These are phyloP conservation scores for Pseudochirops cupreus DNA, from an alignment of 2,797 vertebrate species.

Conservation along the genomic window DNA sequence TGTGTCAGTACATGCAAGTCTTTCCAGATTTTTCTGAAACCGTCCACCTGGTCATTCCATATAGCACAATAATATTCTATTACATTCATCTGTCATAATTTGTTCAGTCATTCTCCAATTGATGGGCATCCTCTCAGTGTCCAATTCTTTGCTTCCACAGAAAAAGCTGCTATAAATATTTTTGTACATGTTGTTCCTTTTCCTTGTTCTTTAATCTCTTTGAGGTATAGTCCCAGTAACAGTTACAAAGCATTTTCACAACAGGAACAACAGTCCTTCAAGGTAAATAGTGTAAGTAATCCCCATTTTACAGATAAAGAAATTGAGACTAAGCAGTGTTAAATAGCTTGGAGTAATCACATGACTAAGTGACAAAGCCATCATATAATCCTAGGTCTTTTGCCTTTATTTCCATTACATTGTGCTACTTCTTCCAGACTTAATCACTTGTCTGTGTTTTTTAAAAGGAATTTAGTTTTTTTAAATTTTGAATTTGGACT, in stretches of 20 bases:
- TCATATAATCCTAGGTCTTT: background rate
- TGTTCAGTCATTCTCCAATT: background rate
- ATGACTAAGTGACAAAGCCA: background rate
- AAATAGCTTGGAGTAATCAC: background rate
- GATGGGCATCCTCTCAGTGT: background rate
- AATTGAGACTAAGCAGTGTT: background rate
- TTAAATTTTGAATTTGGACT: background rate
- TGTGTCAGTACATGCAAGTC: background rate
- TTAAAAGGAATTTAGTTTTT: background rate
- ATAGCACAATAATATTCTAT: background rate
- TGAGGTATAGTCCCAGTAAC: background rate
- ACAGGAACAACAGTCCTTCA: background rate
- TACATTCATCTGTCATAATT: background rate
- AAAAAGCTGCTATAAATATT: background rate
- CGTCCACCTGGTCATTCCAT: background rate
- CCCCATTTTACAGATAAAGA: background rate
- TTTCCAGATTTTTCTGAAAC: background rate
- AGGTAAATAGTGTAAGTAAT: background rate
- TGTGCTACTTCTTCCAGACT: background rate
- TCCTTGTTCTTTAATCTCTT: background rate
- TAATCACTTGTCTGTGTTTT: background rate
- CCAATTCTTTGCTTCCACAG: background rate
- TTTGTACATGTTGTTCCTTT: background rate
- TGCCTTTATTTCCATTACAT: background rate
- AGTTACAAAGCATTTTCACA: background rate